A percentile compares a stretch with the other conserved stretches of the same genome.
Evolutionary conservation across 2,113 vertebrate species (phyloP).

Genomic region (Origma solitaria): DNA sequence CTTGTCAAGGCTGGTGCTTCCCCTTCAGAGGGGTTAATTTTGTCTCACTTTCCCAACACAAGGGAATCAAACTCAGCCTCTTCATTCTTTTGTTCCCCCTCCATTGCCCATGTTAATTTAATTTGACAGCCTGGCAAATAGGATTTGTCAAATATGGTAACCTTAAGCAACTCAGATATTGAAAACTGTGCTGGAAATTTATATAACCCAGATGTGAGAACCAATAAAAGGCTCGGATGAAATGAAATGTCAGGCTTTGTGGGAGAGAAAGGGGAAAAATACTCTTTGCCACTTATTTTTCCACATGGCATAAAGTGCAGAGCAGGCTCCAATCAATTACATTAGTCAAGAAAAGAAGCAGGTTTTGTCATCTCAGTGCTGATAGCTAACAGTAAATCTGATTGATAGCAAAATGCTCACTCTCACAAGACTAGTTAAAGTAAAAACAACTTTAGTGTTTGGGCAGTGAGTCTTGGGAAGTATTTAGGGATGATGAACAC

Average conservation of each 20-base stretch:
- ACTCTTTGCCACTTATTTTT: constrained; percentile 38
- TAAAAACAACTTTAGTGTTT: not conserved
- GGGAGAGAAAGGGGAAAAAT: not conserved
- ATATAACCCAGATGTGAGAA: constrained; percentile 71
- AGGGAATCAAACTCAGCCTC: not conserved
- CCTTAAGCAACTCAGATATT: constrained; percentile 64
- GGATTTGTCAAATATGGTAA: constrained; percentile 71
- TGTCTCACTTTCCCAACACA: not conserved
- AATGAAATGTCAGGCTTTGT: constrained; percentile 49
- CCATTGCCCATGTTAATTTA: constrained; percentile 58
- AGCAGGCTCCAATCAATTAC: constrained; percentile 21
- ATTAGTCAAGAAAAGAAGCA: not conserved
- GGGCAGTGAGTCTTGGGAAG: not conserved
- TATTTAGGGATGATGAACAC: not conserved
- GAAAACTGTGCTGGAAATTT: constrained; percentile 64
- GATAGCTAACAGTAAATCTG: not conserved
- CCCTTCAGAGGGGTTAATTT: constrained; percentile 7
- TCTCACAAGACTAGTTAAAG: not conserved
- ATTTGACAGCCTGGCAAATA: constrained; percentile 66
- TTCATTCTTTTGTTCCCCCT: constrained; percentile 19
- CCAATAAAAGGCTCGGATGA: constrained; percentile 48
- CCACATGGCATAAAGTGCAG: not conserved
- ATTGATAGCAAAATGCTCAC: not conserved
- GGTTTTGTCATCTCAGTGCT: constrained; percentile 34
- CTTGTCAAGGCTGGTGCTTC: not conserved